Evolutionary conservation across 2,888 invertebrate species (phyloP).

Genomic region (Oasisia sp.): DNA sequence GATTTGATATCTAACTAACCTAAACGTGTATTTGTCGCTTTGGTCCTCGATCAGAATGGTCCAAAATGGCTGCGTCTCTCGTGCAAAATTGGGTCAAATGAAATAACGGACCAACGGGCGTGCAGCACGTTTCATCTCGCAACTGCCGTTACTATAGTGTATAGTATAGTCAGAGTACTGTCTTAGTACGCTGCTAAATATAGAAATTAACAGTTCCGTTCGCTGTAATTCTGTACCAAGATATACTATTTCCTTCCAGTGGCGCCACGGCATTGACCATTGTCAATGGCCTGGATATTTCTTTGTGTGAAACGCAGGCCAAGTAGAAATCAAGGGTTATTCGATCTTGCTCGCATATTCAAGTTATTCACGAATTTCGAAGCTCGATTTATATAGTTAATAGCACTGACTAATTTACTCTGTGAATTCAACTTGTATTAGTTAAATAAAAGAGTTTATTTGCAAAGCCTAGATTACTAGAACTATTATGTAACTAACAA

Average conservation of each 20-base stretch:
- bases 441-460: no score
- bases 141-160: not conserved
- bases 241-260: not conserved
- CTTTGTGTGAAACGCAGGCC: not conserved
- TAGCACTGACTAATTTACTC: no score
- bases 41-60: not conserved
- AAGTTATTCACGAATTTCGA: no score
- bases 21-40: not conserved
- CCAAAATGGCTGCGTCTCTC: not conserved
- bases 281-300: not conserved
- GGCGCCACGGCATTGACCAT: no score
- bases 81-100: constrained; percentile 6
- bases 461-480: no score
- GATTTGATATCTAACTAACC: not conserved
- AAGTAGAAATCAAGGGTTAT: no score
- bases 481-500: no score
- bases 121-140: not conserved
- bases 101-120: not conserved
- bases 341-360: no score
- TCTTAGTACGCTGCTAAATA: not conserved
- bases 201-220: not conserved
- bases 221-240: not conserved
- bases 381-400: no score
- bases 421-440: no score
- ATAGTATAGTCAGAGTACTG: not conserved